phyloP scores from a whole-genome alignment of 2,113 vertebrate species.

The Chaetodon trifascialis region DNA sequence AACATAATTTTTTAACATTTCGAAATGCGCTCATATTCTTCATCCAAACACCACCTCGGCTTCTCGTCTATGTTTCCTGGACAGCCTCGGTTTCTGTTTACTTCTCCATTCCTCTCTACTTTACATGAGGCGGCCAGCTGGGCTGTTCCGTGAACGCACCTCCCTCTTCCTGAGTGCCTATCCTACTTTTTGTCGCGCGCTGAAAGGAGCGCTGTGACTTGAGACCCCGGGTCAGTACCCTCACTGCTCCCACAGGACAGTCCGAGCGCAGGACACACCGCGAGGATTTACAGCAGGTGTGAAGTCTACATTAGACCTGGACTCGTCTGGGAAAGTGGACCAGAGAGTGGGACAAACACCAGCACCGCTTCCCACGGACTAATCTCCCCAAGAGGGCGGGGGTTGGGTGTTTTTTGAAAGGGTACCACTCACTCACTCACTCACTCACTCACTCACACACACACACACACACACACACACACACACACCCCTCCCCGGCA shows the following conservation, averaged over 20 bases:
- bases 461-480: too few species aligned
- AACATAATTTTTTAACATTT: too few species aligned
- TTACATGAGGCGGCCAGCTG: slow-evolving; percentile 59
- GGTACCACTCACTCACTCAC: slow-evolving; percentile 28
- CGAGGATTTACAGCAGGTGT: background rate
- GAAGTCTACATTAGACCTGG: background rate
- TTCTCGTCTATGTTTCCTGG: slow-evolving; percentile 2
- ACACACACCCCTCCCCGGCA: slow-evolving; percentile 30
- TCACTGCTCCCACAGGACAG: background rate
- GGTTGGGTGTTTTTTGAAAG: slow-evolving; percentile 24
- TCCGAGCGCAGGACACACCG: background rate
- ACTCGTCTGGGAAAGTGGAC: background rate
- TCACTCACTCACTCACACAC: too few species aligned
- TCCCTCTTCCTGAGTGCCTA: slow-evolving; percentile 76
- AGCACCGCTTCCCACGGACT: slow-evolving; percentile 51
- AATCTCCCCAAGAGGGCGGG: slow-evolving; percentile 59
- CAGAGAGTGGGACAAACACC: slow-evolving; percentile 4
- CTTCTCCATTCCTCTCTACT: slow-evolving; percentile 22
- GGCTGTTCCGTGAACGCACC: slow-evolving; percentile 74
- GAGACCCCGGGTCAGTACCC: slow-evolving; percentile 50
- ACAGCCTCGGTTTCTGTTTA: slow-evolving; percentile 8
- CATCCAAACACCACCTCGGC: too few species aligned
- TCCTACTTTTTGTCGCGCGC: slow-evolving; percentile 37
- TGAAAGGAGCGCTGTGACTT: slow-evolving; percentile 27
- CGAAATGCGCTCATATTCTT: too few species aligned